These are phyloP conservation scores for Erpetoichthys calabaricus DNA, from an alignment of 2,797 vertebrate species.

Conservation along the genomic window DNA sequence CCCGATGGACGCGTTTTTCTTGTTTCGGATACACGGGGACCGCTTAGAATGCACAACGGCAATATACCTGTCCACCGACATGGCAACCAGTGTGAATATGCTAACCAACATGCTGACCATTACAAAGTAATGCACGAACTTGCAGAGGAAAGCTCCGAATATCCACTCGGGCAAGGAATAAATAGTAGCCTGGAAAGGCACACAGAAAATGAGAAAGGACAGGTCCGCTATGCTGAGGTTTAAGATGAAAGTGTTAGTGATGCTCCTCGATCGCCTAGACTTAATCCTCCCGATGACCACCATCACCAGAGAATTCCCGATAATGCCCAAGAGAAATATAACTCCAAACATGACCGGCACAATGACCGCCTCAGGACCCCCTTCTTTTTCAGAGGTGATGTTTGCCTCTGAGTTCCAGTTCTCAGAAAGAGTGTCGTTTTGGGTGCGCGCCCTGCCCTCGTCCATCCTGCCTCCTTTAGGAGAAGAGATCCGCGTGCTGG, in stretches of 20 bases:
- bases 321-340: constrained; percentile 62
- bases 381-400: constrained; percentile 13
- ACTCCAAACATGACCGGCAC: constrained; percentile 62
- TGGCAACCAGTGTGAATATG: constrained; percentile 68
- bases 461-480: constrained; percentile 1
- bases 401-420: constrained; percentile 14
- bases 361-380: constrained; percentile 42
- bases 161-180: constrained; percentile 63
- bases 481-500: too few relatives aligned
- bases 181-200: constrained; percentile 59
- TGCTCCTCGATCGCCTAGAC: constrained; percentile 30
- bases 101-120: constrained; percentile 66
- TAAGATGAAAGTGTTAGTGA: constrained; percentile 67
- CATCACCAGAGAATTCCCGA: constrained; percentile 62
- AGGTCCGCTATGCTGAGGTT: constrained; percentile 70
- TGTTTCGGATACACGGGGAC: constrained; percentile 45
- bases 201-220: constrained; percentile 54
- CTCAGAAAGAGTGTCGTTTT: constrained; percentile 26
- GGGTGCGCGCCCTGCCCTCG: constrained; percentile 20
- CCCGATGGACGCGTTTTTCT: constrained; percentile 43
- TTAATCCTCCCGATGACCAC: constrained; percentile 47
- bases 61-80: constrained; percentile 70
- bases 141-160: constrained; percentile 63
- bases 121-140: constrained; percentile 57
- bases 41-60: constrained; percentile 60